Base-by-base conservation (phyloP, 1,140 invertebrate species). In the Cyrtorhinus lividipennis region DNA sequence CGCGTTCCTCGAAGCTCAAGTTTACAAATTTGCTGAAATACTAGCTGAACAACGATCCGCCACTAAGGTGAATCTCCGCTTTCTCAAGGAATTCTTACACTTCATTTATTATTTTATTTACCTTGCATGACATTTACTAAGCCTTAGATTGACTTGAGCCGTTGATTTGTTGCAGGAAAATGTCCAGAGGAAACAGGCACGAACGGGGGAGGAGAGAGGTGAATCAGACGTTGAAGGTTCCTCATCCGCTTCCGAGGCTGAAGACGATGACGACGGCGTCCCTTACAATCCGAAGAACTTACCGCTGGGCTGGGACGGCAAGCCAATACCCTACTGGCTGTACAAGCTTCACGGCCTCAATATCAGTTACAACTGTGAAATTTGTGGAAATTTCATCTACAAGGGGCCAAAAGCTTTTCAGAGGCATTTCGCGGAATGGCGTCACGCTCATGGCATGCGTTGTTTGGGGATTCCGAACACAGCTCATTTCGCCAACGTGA, bases 331-430 rank as follows among this genome's bases (percentile, higher is more conserved):
- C 0, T 99, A 99, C 74, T 99, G 97, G 96, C 75, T 99, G 24
- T 99, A 99, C 74, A 99, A 99, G 78, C 76, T 99, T 3, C 97
- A 99, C 74, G 97, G 97, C 0, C 78, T 99, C 0, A 99, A 99
- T 74, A 96, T 99, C 56, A 96, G 91, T 72, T 99, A 98, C 73
- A 95, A 90, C 65, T 99, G 97, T 75, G 97, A 99, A 76, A 99
- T 99, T 65, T 99, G 97, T 77, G 97, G 96, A n/a, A 99, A 99
- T 76, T 96, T 90, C 69, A 93, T 90, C 0, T 99, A 99, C 75
- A 96, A 98, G 76, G 97, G 97, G 0, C 97, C 97, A 0, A 99
- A 99, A 76, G 95, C 96, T n/a, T 99, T 99, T 73, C 96, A 99
- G 73, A 80, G 93, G 59, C 97, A 99, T 78, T 99, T 99, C 80